Evolutionary conservation across 2,797 vertebrate genomes (phyloP), one percentile per base, ranked within the genome.

Genomic region (Squalus acanthias): DNA sequence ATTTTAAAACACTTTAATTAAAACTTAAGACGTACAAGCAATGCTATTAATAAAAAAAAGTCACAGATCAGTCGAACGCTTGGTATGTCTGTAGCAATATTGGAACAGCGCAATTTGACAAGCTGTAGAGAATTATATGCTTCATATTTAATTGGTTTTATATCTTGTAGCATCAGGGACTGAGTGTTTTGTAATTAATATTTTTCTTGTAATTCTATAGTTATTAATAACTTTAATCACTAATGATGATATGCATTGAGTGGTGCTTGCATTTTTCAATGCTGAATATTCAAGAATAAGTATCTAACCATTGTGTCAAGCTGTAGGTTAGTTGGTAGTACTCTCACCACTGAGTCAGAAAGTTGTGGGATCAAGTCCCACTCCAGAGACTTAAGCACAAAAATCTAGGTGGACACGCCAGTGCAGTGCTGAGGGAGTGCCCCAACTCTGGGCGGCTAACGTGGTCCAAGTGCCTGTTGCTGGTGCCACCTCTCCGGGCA

Each of bases 121-220:
- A 46, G 91, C 65, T 46, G 91, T 24, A 69, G n/a, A 69, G 91
- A 67, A 69, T 69, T 69, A 65, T 67, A 69, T 26, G 63, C 65
- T 93, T 93, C 65, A 93, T 69, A 93, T 95, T 95, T 95, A 95
- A 95, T 95, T 95, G 70, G 70, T 57, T 95, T 95, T 95, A 72
- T 74, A 95, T 72, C 69, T 60, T 53, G 50, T 76, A 74, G 70
- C 94, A 95, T n/a, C 93, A 95, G 70, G 67, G 94, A 95, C 70
- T 76, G 46, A 74, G 67, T 20, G 29, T 72, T 95, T 95, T 76
- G 70, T 76, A 95, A 95, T 95, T 95, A 95, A 95, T 76, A 69
- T 76, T 95, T 70, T 57, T 33, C 69, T 95, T 95, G 26, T 95
- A 95, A 76, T 74, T 95, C 53, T 57, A 69, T 20, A 76, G 94